Conservation (phyloP, 92 coral and sea anemone species). For the Epizoanthus illoricatus region DNA sequence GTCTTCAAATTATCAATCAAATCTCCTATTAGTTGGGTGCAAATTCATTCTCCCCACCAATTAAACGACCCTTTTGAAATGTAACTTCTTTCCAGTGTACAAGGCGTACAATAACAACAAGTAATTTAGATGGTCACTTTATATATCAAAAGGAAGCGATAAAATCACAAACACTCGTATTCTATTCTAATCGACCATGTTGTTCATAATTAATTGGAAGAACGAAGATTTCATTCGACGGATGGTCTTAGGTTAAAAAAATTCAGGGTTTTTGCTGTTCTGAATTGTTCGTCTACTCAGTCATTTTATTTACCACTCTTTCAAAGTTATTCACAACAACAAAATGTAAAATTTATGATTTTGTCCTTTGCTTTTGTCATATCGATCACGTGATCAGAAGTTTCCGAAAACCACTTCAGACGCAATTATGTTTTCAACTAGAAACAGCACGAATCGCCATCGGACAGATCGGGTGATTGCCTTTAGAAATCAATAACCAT, state of each 20-base stretch:
- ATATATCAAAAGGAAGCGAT: constrained; percentile 9
- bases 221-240: neutral
- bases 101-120: neutral
- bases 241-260: neutral
- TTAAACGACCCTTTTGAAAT: constrained; percentile 10
- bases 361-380: neutral
- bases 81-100: neutral
- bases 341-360: neutral
- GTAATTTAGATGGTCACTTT: constrained; percentile 4
- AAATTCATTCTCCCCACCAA: neutral
- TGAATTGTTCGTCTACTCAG: neutral
- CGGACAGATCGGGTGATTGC: neutral
- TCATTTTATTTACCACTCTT: neutral
- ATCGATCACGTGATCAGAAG: constrained; percentile 3
- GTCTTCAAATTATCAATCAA: constrained; percentile 12
- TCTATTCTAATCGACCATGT: neutral
- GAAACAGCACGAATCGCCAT: neutral
- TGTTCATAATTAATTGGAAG: constrained; percentile 3
- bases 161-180: constrained; percentile 1
- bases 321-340: neutral
- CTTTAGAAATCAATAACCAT: neutral
- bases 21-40: constrained; percentile 1
- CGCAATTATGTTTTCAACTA: neutral
- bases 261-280: neutral
- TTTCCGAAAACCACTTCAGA: neutral